Conservation (phyloP, 1,140 invertebrate genomes). For the Caenorhabditis brenneri region DNA sequence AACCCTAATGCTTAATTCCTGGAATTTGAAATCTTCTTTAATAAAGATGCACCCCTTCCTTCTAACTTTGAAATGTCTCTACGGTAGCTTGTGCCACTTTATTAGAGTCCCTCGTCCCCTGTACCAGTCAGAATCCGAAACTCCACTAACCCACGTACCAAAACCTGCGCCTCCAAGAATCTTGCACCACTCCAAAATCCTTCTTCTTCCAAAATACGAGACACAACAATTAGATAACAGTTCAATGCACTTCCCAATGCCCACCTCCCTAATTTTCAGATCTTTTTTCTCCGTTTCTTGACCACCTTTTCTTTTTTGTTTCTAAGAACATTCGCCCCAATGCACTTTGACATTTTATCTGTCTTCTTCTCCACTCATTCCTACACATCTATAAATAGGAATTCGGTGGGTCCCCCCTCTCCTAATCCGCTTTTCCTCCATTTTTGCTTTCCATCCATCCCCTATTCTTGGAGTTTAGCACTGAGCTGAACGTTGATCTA, state of each 20-base stretch:
- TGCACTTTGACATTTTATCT: slow-evolving; percentile 40
- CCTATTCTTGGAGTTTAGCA: background rate
- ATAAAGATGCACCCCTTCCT: too few relatives aligned
- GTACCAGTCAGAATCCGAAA: too few relatives aligned
- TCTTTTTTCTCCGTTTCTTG: background rate
- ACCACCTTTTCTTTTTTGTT: background rate
- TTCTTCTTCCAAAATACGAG: background rate
- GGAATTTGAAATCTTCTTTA: too few relatives aligned
- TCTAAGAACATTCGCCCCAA: background rate
- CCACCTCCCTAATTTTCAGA: slow-evolving; percentile 8
- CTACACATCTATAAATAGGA: background rate
- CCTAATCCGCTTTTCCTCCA: slow-evolving; percentile 19
- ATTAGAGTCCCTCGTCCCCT: too few relatives aligned
- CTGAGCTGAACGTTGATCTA: slow-evolving; percentile 36
- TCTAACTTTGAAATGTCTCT: too few relatives aligned
- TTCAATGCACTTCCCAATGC: background rate
- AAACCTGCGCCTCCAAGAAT: too few relatives aligned
- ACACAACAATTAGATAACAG: background rate
- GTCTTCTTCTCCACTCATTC: background rate
- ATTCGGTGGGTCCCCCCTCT: too few relatives aligned
- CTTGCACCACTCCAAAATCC: background rate
- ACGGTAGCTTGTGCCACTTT: too few relatives aligned
- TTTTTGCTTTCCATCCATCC: too few relatives aligned
- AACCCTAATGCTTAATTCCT: too few relatives aligned
- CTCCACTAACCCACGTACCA: too few relatives aligned